These are phyloP conservation scores for Entelurus aequoreus DNA, from an alignment of 2,113 vertebrate genomes.

Conservation along the genomic window DNA sequence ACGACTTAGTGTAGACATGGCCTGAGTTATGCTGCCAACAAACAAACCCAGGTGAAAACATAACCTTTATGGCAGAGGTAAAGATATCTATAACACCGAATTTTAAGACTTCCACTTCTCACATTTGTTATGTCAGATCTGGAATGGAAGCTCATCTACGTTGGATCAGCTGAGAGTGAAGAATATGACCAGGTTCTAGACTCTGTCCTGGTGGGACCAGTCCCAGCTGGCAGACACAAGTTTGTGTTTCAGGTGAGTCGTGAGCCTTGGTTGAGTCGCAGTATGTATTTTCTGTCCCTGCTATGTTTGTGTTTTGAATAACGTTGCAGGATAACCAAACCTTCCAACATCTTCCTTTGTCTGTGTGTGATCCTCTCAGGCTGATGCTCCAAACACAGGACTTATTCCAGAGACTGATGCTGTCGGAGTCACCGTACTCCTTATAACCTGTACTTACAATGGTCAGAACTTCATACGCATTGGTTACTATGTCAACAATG, in stretches of 20 bases:
- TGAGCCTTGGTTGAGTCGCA: too few relatives aligned
- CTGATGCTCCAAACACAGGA: constrained; percentile 79
- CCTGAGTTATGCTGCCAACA: too few relatives aligned
- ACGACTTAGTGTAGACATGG: too few relatives aligned
- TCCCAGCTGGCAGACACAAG: constrained; percentile 87
- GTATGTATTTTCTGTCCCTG: too few relatives aligned
- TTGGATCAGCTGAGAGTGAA: constrained; percentile 87
- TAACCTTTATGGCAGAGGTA: too few relatives aligned
- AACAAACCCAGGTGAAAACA: too few relatives aligned
- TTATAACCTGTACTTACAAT: constrained; percentile 88
- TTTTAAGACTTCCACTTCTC: neutral
- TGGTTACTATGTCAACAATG: constrained; percentile 91
- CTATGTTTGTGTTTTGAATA: neutral
- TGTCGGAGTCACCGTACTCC: constrained; percentile 85
- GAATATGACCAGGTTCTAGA: constrained; percentile 86
- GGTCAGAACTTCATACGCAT: constrained; percentile 89
- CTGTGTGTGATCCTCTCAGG: constrained; percentile 59
- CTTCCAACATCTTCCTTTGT: neutral
- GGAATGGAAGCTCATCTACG: constrained; percentile 90
- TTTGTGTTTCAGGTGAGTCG: constrained; percentile 85
- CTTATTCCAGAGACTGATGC: constrained; percentile 87
- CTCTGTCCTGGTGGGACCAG: constrained; percentile 85
- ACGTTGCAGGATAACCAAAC: neutral
- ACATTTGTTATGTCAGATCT: constrained; percentile 67
- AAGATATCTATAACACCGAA: too few relatives aligned